Base-by-base conservation (phyloP, 2,888 invertebrate genomes). In the Pecten maximus region DNA sequence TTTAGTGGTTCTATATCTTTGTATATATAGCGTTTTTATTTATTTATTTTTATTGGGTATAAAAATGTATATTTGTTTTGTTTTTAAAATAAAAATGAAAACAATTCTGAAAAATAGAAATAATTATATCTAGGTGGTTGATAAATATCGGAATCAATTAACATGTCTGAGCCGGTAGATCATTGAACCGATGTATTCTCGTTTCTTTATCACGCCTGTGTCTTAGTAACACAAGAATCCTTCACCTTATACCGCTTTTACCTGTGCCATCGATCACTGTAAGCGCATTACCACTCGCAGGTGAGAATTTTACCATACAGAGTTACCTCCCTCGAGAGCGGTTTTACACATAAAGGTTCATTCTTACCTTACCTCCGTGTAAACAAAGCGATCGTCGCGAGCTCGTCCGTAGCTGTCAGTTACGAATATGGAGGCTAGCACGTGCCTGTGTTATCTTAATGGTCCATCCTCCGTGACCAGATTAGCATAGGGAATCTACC, bases 341-440 rank as follows among this genome's bases (percentile, higher is more conserved):
- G 74, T 74, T 74, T 74, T 74, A 74, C 74, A 74, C 74, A 74
- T 74, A 74, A 35, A 74, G 74, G 74, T 35, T 74, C 74, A 28
- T 74, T 74, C 74, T 74, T 74, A 74, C 74, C 74, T 74, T 74
- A 74, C 74, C 74, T 74, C 74, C 74, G 74, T 74, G 74, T 74
- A 74, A 74, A 74, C 74, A 74, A 74, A 74, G 74, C 74, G 74
- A 74, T 74, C 74, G 74, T 35, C 74, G 74, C 35, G 74, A 28
- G 10, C 35, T 74, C 74, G 74, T 1, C 35, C 15, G 74, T 74
- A 15, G 15, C 74, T 74, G 74, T 74, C 74, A 74, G 28, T 54
- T 28, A 35, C 74, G 35, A 28, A 1, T 3, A 74, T 74, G 74
- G 74, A 74, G 35, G 35, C 35, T 28, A 74, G 35, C 74, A 74